Conservation (phyloP, 64 coral and sea anemone species). For the Stichodactyla mertensii region DNA sequence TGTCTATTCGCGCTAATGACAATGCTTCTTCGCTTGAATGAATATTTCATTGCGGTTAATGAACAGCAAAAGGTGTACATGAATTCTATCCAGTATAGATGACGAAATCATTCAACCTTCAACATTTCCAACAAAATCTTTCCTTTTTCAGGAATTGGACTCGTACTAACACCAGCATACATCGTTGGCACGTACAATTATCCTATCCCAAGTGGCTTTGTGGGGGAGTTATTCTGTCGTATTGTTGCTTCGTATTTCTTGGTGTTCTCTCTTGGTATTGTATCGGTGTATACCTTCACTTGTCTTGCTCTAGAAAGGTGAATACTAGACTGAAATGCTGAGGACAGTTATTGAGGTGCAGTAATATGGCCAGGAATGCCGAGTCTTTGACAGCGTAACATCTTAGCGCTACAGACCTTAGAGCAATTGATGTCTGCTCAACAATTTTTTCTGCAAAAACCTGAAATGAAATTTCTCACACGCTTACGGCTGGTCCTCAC, state of each 20-base stretch:
- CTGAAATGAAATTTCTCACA: too few species aligned
- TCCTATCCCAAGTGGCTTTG: constrained; percentile 53
- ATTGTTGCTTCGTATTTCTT: constrained; percentile 65
- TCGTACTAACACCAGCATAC: constrained; percentile 48
- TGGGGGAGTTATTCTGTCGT: constrained; percentile 48
- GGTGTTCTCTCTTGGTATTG: constrained; percentile 54
- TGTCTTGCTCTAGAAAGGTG: constrained; percentile 52
- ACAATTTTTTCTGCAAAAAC: too few species aligned
- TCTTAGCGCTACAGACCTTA: too few species aligned
- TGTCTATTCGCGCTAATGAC: too few species aligned
- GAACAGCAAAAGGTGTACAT: too few species aligned
- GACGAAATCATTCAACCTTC: neutral
- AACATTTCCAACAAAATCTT: neutral
- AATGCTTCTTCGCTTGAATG: too few species aligned
- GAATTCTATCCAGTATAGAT: neutral
- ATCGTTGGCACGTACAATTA: constrained; percentile 49
- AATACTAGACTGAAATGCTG: neutral
- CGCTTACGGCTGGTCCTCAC: too few species aligned
- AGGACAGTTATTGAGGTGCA: neutral
- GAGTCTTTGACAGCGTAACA: too few species aligned
- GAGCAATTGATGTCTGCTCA: too few species aligned
- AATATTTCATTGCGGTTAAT: too few species aligned
- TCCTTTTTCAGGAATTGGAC: constrained; percentile 25
- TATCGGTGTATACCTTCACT: constrained; percentile 55
- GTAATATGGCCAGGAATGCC: too few species aligned